Evolutionary conservation across 92 coral and sea anemone genomes (phyloP).

Genomic region (Palythoa heliodiscus): DNA sequence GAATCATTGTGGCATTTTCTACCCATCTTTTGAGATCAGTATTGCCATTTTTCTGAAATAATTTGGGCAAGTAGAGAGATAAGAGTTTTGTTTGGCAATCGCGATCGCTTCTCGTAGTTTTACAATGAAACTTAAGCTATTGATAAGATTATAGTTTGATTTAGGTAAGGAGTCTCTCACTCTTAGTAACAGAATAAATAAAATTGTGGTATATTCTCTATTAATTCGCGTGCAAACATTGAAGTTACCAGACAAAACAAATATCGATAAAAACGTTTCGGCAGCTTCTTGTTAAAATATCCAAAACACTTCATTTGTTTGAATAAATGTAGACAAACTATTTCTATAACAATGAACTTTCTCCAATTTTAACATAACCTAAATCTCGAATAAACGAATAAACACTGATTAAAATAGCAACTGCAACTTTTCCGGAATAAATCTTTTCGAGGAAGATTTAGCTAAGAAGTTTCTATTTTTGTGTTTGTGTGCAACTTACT

Average conservation of each 20-base stretch:
- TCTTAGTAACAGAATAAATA: too few species aligned
- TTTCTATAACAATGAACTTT: not conserved
- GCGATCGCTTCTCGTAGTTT: not conserved
- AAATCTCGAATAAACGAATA: too few species aligned
- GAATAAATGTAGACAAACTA: too few species aligned
- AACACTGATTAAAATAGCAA: not conserved
- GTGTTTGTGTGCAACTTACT: not conserved
- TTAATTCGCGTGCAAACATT: not conserved
- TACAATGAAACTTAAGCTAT: too few species aligned
- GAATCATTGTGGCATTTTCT: not conserved
- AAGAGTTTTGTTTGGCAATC: not conserved
- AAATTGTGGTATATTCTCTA: not conserved
- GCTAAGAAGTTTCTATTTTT: not conserved
- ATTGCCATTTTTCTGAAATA: not conserved
- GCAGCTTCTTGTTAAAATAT: too few species aligned
- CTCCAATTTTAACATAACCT: not conserved
- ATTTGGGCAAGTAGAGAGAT: too few species aligned
- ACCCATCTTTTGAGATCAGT: not conserved
- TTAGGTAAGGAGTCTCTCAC: too few species aligned
- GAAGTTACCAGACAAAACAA: not conserved
- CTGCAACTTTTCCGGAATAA: not conserved
- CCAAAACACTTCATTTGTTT: too few species aligned
- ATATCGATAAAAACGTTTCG: too few species aligned
- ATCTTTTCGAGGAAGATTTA: not conserved
- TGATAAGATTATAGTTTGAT: too few species aligned